Base-by-base conservation (phyloP, 2,113 vertebrate genomes). In the Alligator sinensis region DNA sequence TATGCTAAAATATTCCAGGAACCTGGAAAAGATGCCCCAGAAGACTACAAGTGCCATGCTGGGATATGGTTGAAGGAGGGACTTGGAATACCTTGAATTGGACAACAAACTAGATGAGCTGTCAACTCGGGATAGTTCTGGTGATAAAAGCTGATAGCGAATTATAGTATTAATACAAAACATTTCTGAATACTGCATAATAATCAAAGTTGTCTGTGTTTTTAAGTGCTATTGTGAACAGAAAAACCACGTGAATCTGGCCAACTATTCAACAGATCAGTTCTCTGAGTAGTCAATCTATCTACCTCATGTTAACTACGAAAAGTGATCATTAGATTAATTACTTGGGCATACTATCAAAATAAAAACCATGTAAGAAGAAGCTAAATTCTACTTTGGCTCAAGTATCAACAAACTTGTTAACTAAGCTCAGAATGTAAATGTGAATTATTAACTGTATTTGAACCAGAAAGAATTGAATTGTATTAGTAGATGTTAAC, bases 21-120 rank as follows among this genome's bases (percentile, higher is more conserved):
- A 27, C 30, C 47, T 1, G 66, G 30, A 11, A 64, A 62, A 0
- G 0, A 15, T 0, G 1, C 27, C 64, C 57, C 3, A 1, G 57
- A 30, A 63, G 63, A 11, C 2, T 1, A 19, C 2, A 1, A 11
- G 17, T 10, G 58, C 10, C 25, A 1, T 17, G 4, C 3, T n/a
- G 84, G 84, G 79, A 11, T 3, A 11, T 0, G 28, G 58, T 0
- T 59, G 27, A 24, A 75, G 63, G 6, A 0, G 4, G 75, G 14
- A 2, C 0, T 59, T 0, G 2, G 59, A 91, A 75, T 1, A 25
- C 1, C 28, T 22, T 16, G 38, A 78, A 47, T 9, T 0, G 1
- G 57, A 6, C 11, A 19, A 61, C 12, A 76, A 63, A 77, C 38
- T 2, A 11, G 34, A 25, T 4, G 58, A 77, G 59, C 1, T 6